These are phyloP conservation scores for Triplophysa bombifrons DNA, from an alignment of 2,797 vertebrate species.

Conservation along the genomic window DNA sequence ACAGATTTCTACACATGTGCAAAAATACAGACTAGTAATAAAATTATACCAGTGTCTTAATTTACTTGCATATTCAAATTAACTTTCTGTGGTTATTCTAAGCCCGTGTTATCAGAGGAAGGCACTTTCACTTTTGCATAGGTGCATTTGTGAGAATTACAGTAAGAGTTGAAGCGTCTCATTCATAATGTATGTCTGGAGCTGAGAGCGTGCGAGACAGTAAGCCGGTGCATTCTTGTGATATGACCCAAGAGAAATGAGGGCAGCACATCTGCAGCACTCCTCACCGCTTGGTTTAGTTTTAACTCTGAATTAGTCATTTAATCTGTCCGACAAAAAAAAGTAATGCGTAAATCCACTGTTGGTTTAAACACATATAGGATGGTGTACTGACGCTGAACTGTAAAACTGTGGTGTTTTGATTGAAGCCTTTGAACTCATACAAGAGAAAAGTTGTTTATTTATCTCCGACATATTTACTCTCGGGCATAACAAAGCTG, in stretches of 20 bases:
- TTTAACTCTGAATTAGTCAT: slow-evolving; percentile 13
- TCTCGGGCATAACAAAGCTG: slow-evolving; percentile 26
- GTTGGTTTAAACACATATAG: neutral
- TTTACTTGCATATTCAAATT: no score
- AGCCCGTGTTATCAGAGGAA: neutral
- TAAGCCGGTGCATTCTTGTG: slow-evolving; percentile 26
- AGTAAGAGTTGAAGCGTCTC: slow-evolving; percentile 18
- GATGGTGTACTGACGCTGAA: neutral
- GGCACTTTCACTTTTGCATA: neutral
- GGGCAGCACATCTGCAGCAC: slow-evolving; percentile 15
- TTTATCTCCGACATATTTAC: neutral
- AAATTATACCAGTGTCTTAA: neutral
- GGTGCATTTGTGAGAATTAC: slow-evolving; percentile 9
- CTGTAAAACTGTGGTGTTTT: neutral
- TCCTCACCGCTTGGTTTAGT: neutral
- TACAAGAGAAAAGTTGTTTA: neutral
- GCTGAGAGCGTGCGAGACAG: slow-evolving; percentile 26
- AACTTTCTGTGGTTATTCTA: slow-evolving; percentile 7
- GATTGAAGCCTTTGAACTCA: neutral
- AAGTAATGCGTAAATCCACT: neutral
- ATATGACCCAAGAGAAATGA: slow-evolving; percentile 30
- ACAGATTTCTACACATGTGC: neutral
- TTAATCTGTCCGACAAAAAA: slow-evolving; percentile 17
- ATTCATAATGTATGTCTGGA: slow-evolving; percentile 31
- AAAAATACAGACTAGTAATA: neutral